Conservation (phyloP, 2,797 vertebrate genomes). For the Onychomys torridus region DNA sequence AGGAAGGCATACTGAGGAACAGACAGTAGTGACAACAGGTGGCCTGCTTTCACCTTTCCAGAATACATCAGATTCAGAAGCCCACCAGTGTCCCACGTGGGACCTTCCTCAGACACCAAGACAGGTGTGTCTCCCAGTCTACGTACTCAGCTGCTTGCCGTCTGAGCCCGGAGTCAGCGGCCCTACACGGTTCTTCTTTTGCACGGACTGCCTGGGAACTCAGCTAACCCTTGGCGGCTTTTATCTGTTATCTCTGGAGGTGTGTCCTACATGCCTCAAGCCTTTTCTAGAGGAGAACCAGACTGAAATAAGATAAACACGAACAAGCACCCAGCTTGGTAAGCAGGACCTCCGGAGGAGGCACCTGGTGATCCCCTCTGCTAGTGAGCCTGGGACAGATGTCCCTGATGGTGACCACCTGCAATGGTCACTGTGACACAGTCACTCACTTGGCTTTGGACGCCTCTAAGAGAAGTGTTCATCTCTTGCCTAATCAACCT, state of each 20-base stretch:
- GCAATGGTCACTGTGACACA: neutral
- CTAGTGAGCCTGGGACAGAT: neutral
- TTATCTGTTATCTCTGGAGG: neutral
- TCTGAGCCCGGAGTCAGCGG: neutral
- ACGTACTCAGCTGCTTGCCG: neutral
- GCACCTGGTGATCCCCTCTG: neutral
- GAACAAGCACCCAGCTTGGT: neutral
- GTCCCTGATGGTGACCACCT: neutral
- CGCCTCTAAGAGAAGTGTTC: neutral
- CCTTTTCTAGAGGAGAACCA: neutral
- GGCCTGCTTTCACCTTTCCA: neutral
- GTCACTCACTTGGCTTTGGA: neutral
- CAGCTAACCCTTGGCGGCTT: slow-evolving; percentile 22
- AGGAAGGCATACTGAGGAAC: neutral
- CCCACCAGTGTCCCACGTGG: neutral
- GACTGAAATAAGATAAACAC: neutral
- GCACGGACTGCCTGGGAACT: slow-evolving; percentile 24
- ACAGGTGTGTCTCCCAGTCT: neutral
- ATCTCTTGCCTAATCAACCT: neutral
- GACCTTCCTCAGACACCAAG: neutral
- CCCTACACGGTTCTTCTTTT: neutral
- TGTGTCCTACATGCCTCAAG: neutral
- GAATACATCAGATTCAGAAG: neutral
- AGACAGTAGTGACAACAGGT: too few species aligned
- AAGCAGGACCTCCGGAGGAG: neutral